These are phyloP conservation scores for Argyrosomus japonicus DNA, from an alignment of 2,113 vertebrate genomes.

Conservation along the genomic window DNA sequence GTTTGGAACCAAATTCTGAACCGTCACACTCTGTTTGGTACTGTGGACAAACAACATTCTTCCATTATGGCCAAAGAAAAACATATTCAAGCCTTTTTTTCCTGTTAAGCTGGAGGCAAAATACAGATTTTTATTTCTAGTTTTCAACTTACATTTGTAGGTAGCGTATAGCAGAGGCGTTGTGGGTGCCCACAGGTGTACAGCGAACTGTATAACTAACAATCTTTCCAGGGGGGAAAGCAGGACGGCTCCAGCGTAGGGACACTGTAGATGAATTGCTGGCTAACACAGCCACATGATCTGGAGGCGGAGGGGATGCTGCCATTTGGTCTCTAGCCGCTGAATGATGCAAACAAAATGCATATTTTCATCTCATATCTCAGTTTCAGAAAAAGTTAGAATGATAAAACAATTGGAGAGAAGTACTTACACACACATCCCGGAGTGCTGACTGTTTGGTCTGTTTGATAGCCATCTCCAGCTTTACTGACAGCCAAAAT, in stretches of 20 bases:
- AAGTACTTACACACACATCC: slow-evolving; percentile 94
- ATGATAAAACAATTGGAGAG: not conserved
- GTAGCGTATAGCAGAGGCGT: slow-evolving; percentile 91
- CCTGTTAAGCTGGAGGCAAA: not conserved
- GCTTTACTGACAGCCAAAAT: slow-evolving; percentile 89
- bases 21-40: slow-evolving; percentile 87
- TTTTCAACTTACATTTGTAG: slow-evolving; percentile 89
- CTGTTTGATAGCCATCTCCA: slow-evolving; percentile 96
- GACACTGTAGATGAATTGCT: slow-evolving; percentile 89
- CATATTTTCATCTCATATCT: not conserved
- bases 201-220: slow-evolving; percentile 95
- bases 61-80: slow-evolving; percentile 8
- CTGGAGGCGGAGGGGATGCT: slow-evolving; percentile 90
- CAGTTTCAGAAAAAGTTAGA: not conserved
- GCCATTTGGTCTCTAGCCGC: slow-evolving; percentile 92
- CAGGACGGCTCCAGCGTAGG: slow-evolving; percentile 92
- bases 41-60: slow-evolving; percentile 77
- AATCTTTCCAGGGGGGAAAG: slow-evolving; percentile 88
- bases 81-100: not conserved
- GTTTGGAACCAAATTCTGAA: slow-evolving; percentile 89
- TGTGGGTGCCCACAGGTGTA: slow-evolving; percentile 92
- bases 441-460: slow-evolving; percentile 93
- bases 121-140: not conserved
- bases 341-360: slow-evolving; percentile 61
- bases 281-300: slow-evolving; percentile 89